These are phyloP conservation scores for Acropternis orthonyx DNA, from an alignment of 2,797 vertebrate genomes.

Conservation along the genomic window DNA sequence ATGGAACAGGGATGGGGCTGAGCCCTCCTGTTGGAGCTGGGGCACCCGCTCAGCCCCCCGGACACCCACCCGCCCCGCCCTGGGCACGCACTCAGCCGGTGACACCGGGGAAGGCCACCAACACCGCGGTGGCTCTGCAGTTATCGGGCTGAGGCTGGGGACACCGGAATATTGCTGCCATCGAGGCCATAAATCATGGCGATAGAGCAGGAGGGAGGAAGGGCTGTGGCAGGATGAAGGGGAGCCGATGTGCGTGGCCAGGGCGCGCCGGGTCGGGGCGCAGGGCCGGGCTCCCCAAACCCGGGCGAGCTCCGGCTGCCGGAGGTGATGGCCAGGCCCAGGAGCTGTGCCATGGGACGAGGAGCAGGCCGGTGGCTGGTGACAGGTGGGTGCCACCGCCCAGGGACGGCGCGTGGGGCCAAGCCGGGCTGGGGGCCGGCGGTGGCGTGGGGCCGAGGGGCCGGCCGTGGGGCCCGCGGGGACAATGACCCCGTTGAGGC, in stretches of 20 bases:
- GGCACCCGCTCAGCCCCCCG: no score
- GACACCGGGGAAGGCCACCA: accelerated
- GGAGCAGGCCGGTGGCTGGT: neutral
- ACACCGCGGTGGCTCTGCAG: accelerated
- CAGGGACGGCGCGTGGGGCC: neutral
- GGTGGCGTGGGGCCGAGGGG: neutral
- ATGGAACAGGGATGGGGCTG: neutral
- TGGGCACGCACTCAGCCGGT: accelerated
- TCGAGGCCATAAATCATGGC: neutral
- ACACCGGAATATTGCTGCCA: neutral
- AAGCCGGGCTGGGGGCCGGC: neutral
- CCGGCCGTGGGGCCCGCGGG: neutral
- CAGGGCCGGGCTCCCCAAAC: accelerated
- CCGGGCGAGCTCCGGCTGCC: accelerated
- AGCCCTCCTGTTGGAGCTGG: neutral
- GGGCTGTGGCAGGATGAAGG: neutral
- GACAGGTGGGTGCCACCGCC: neutral
- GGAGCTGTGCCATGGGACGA: accelerated
- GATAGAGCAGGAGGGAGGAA: neutral
- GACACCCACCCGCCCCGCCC: neutral
- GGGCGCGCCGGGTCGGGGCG: accelerated
- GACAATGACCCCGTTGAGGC: conserved; percentile 23
- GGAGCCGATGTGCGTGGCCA: accelerated
- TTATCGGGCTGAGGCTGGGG: accelerated
- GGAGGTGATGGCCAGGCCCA: neutral